Percentiles rank a stretch among this genome's conserved stretches.
Evolutionary conservation across 2,113 vertebrate species (phyloP).

Genomic region (Saccopteryx bilineata): DNA sequence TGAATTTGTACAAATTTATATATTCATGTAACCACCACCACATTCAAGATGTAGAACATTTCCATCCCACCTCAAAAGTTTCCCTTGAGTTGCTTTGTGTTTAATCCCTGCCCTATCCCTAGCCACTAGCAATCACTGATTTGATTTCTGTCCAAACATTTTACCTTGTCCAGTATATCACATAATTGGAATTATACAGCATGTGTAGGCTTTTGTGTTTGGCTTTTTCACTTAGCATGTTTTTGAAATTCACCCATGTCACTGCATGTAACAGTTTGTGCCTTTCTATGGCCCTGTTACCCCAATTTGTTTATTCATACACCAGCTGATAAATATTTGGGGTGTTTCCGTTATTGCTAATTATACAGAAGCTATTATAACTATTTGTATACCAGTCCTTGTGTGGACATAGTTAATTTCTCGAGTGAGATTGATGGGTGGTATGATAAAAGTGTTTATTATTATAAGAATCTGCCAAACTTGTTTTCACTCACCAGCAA

Average conservation of each 20-base stretch:
- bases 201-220: background rate
- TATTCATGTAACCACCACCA: background rate
- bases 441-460: slow-evolving; percentile 16
- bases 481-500: background rate
- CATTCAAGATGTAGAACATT: background rate
- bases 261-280: background rate
- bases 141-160: slow-evolving; percentile 44
- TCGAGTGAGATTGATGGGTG: background rate
- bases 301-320: no score
- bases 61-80: background rate
- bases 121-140: background rate
- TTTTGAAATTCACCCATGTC: background rate
- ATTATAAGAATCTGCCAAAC: background rate
- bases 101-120: background rate
- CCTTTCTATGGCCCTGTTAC: background rate
- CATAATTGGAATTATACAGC: background rate
- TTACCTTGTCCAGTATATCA: slow-evolving; percentile 15
- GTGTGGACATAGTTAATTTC: background rate
- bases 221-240: background rate
- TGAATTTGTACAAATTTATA: background rate
- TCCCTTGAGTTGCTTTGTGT: background rate
- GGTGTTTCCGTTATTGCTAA: background rate
- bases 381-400: background rate
- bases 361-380: slow-evolving; percentile 25
- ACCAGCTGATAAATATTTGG: background rate